phyloP scores from a whole-genome alignment of 2,113 vertebrate species.

The Cynopterus brachyotis region DNA sequence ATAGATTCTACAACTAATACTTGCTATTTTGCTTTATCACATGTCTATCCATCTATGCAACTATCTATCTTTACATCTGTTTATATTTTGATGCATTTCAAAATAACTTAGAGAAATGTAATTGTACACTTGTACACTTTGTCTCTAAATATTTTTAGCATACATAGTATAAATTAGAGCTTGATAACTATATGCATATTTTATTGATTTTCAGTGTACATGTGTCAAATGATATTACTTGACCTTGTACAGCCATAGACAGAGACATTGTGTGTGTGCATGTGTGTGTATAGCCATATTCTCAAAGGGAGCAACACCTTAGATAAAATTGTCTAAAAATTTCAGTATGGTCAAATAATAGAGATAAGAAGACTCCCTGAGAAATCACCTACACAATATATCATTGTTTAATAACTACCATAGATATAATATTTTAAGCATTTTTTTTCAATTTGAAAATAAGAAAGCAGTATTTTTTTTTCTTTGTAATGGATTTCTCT shows the following conservation, averaged over 20 bases:
- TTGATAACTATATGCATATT: background rate
- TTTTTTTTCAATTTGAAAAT: background rate
- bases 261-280: background rate
- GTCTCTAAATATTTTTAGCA: background rate
- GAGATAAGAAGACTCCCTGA: background rate
- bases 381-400: background rate
- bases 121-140: background rate
- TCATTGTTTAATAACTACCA: background rate
- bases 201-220: background rate
- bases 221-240: background rate
- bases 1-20: background rate
- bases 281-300: background rate
- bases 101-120: background rate
- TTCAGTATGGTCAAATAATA: background rate
- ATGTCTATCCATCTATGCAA: background rate
- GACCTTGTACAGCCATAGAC: background rate
- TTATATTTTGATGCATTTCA: background rate
- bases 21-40: background rate
- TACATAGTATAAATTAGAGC: background rate
- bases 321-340: background rate
- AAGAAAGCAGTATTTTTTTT: background rate
- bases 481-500: background rate
- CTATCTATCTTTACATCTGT: background rate
- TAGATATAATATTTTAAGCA: background rate
- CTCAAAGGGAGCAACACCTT: background rate